Conservation (phyloP, 2,888 invertebrate genomes). For the Pseudococcus longispinus region DNA sequence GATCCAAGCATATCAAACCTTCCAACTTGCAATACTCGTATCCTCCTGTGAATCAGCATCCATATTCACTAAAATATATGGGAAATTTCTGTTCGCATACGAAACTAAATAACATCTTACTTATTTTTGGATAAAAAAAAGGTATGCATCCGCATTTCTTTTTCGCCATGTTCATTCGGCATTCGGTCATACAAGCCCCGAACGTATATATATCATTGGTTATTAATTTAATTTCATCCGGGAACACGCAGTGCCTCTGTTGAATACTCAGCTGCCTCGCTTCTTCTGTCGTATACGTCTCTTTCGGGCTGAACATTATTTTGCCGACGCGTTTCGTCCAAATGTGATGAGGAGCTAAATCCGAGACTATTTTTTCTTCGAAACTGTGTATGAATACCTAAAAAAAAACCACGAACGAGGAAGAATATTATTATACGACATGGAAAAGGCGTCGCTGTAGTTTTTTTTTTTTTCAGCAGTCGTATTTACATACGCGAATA, state of each 20-base stretch:
- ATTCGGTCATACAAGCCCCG: conserved; percentile 77
- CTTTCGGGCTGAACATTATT: conserved; percentile 74
- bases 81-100: not conserved
- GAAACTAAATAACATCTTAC: conserved; percentile 62
- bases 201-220: conserved; percentile 72
- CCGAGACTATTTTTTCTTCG: conserved; percentile 74
- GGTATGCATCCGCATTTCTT: conserved; percentile 75
- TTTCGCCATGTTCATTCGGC: conserved; percentile 72
- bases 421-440: not conserved
- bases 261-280: conserved; percentile 72
- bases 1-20: conserved; percentile 54
- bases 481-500: not conserved
- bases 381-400: conserved; percentile 74
- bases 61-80: not conserved
- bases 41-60: conserved; percentile 52
- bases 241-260: conserved; percentile 77
- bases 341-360: conserved; percentile 73
- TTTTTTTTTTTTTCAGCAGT: too few species aligned
- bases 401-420: not conserved
- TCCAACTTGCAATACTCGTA: conserved; percentile 56
- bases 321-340: conserved; percentile 72
- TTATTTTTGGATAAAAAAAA: conserved; percentile 71
- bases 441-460: not conserved
- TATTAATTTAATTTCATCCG: conserved; percentile 71
- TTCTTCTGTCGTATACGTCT: conserved; percentile 79